Evolutionary conservation across 1,140 invertebrate genomes (phyloP).

Genomic region (Theocolax elegans): DNA sequence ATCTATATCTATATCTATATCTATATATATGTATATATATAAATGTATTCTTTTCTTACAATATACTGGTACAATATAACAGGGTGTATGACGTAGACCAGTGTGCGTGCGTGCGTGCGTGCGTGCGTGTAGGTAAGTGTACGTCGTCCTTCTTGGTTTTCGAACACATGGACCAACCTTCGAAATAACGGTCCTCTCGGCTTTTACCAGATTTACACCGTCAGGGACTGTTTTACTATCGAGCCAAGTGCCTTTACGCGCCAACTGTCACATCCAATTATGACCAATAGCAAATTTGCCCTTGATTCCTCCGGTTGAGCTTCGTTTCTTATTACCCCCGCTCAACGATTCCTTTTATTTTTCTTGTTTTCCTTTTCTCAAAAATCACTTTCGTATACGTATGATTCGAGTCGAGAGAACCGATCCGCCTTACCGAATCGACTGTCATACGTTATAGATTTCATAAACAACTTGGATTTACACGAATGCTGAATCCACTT

Average conservation of each 20-base stretch:
- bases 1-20: too few relatives aligned
- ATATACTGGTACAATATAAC: background rate
- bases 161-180: background rate
- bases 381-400: too few relatives aligned
- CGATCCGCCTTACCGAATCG: too few relatives aligned
- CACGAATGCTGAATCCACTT: too few relatives aligned
- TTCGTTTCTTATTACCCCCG: too few relatives aligned
- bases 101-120: background rate
- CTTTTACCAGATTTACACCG: slow-evolving; percentile 2
- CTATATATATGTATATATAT: background rate
- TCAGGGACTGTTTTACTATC: background rate
- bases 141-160: background rate
- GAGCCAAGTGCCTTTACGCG: slow-evolving; percentile 25
- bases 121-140: too few relatives aligned
- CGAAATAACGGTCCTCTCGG: background rate
- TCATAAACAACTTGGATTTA: too few relatives aligned
- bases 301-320: slow-evolving; percentile 16
- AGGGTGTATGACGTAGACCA: too few relatives aligned
- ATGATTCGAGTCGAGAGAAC: too few relatives aligned
- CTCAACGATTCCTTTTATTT: too few relatives aligned
- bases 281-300: slow-evolving; percentile 39
- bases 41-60: slow-evolving; percentile 9
- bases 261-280: slow-evolving; percentile 59
- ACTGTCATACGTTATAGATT: too few relatives aligned
- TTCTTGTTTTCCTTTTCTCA: too few relatives aligned